These are phyloP conservation scores for Lepidurus apus DNA, from an alignment of 1,140 invertebrate species.

Conservation along the genomic window DNA sequence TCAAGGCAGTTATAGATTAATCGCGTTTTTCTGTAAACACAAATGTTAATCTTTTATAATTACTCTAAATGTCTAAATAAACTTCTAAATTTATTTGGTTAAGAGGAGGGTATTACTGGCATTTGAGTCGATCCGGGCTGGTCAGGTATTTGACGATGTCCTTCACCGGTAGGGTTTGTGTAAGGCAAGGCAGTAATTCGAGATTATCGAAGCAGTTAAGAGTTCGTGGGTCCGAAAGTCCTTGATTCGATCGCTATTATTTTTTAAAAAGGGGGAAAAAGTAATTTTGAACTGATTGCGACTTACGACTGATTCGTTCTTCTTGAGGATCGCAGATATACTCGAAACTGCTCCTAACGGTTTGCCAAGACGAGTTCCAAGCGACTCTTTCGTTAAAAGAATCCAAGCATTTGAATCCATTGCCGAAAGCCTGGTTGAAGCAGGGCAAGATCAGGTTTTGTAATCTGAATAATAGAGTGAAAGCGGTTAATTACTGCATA, in stretches of 20 bases:
- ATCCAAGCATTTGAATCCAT: neutral
- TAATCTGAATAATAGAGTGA: neutral
- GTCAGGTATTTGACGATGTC: neutral
- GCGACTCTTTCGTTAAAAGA: neutral
- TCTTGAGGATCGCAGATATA: neutral
- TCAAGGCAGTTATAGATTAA: neutral
- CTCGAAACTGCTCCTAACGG: neutral
- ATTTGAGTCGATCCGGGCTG: neutral
- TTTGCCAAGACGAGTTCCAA: neutral
- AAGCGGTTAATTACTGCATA: neutral
- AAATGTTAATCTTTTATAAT: neutral
- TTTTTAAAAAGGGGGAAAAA: neutral
- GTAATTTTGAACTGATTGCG: neutral
- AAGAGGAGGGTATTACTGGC: neutral
- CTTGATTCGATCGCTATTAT: neutral
- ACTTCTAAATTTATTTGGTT: neutral
- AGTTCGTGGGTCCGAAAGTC: neutral
- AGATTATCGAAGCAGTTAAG: neutral
- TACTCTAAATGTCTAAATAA: too few species aligned
- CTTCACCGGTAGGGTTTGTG: neutral
- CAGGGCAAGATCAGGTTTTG: neutral
- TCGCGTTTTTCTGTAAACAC: neutral
- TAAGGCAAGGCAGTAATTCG: neutral
- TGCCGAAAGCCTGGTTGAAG: neutral
- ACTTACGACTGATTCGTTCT: neutral